phyloP scores from a whole-genome alignment of 2,113 vertebrate species.

The Otus sunia region DNA sequence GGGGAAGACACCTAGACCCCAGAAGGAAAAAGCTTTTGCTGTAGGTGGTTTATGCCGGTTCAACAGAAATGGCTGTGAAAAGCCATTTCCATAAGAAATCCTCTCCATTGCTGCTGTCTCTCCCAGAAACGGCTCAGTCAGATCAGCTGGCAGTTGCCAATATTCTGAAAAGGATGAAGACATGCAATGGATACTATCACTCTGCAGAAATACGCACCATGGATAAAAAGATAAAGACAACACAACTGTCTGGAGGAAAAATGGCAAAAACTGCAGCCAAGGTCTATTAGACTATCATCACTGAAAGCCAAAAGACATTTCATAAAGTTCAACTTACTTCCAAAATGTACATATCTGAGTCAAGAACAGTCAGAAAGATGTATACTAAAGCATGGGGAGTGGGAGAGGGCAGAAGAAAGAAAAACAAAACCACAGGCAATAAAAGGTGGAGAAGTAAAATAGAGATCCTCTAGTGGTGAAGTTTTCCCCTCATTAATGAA shows the following conservation, averaged over 20 bases:
- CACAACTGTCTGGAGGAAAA: not conserved
- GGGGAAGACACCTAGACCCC: not conserved
- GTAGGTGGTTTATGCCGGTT: not conserved
- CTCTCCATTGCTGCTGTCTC: not conserved
- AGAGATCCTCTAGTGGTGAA: not conserved
- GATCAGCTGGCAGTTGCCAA: not conserved
- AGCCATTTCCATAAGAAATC: not conserved
- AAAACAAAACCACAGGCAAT: not conserved
- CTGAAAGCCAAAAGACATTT: not conserved
- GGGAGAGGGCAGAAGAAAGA: not conserved
- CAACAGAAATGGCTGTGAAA: not conserved
- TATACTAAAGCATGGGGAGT: not conserved
- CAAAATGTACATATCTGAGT: not conserved
- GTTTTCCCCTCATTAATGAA: not conserved
- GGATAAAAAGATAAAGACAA: not conserved
- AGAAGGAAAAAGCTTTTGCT: not conserved
- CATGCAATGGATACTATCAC: fast-evolving
- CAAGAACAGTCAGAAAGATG: not conserved
- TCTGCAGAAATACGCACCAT: not conserved
- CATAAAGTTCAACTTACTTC: not conserved
- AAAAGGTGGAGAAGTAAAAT: not conserved
- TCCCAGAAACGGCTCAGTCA: fast-evolving
- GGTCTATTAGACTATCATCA: not conserved
- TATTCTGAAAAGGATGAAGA: not conserved
- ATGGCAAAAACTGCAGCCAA: not conserved